Evolutionary conservation across 2,113 vertebrate genomes (phyloP).

Genomic region (Corythornis vintsioides): DNA sequence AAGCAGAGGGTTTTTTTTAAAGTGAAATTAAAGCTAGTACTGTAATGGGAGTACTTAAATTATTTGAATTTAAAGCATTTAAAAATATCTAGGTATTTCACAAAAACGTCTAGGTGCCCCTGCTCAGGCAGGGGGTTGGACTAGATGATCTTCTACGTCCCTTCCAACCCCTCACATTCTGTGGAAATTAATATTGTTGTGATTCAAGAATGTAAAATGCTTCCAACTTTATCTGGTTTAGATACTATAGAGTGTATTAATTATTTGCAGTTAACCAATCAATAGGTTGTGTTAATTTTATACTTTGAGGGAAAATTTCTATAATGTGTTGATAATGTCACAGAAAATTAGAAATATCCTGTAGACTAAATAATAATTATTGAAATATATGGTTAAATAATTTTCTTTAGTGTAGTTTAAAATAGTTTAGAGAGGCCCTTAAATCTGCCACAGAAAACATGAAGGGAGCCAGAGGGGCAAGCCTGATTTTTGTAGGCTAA

Average conservation of each 20-base stretch:
- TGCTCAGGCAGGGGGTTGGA: no score
- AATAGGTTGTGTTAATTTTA: not conserved
- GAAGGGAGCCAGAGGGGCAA: not conserved
- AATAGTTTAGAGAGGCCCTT: not conserved
- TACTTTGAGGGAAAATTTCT: not conserved
- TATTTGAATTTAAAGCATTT: not conserved
- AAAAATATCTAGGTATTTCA: not conserved
- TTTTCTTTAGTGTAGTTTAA: not conserved
- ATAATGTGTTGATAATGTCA: not conserved
- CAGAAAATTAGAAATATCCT: not conserved
- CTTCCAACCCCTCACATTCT: no score
- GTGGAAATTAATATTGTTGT: not conserved
- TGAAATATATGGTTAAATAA: not conserved
- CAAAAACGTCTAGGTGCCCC: not conserved
- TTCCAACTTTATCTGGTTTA: not conserved
- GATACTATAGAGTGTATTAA: not conserved
- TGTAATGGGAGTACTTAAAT: not conserved
- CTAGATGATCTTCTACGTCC: no score
- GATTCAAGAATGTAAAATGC: not conserved
- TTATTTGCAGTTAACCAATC: not conserved
- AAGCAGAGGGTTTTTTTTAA: not conserved
- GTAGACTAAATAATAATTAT: not conserved
- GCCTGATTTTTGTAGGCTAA: not conserved
- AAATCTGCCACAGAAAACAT: not conserved
- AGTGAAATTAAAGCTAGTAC: not conserved